Conservation (phyloP, 2,888 invertebrate species). For the Drosophila monieri region DNA sequence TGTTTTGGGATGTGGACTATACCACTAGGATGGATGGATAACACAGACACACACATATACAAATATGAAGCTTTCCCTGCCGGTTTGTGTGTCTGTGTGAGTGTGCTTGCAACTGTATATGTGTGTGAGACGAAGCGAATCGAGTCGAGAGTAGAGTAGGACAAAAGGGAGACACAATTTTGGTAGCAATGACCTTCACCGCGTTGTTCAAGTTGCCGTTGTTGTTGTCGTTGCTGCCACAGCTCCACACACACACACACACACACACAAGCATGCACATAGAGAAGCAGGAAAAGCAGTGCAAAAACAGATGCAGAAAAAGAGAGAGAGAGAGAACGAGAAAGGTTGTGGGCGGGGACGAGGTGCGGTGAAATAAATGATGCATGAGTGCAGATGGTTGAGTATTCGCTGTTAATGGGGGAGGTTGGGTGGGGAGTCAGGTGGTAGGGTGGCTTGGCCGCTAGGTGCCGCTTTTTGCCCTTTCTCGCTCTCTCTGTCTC, state of each 20-base stretch:
- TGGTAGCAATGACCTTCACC: conserved; percentile 85
- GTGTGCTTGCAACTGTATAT: conserved; percentile 20
- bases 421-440: conserved; percentile 9
- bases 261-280: conserved; percentile 26
- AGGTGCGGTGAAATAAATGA: conserved; percentile 57
- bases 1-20: conserved; percentile 65
- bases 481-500: conserved; percentile 32
- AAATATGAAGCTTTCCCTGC: conserved; percentile 32
- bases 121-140: conserved; percentile 56
- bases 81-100: conserved; percentile 18
- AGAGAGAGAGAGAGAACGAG: conserved; percentile 11
- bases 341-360: conserved; percentile 26
- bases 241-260: conserved; percentile 51
- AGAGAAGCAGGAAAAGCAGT: conserved; percentile 21
- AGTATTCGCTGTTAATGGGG: conserved; percentile 20
- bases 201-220: conserved; percentile 82
- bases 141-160: conserved; percentile 78
- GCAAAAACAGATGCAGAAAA: conserved; percentile 47
- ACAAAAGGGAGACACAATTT: conserved; percentile 83
- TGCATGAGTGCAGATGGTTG: conserved; percentile 58
- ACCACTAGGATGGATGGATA: conserved; percentile 55
- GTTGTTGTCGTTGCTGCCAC: conserved; percentile 45
- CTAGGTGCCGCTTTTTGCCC: conserved; percentile 53
- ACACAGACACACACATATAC: conserved; percentile 26
- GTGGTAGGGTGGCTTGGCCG: conserved; percentile 26